Base-by-base conservation (phyloP, 2,113 vertebrate species). In the Phrynosoma blainvillii region DNA sequence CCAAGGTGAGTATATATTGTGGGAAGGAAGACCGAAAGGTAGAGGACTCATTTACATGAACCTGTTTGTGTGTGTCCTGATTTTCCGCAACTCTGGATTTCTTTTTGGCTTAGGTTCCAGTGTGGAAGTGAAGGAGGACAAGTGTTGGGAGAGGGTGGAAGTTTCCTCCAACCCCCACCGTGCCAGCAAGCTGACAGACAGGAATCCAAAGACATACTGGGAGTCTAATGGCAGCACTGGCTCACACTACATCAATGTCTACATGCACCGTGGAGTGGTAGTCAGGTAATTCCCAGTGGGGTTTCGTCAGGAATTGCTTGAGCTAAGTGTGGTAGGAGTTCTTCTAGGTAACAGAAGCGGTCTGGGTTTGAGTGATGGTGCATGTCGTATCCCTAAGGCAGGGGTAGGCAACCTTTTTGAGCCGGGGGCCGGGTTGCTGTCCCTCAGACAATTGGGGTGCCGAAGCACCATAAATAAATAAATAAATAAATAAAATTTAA, bases 61-160 rank as follows among this genome's bases (percentile, higher is more conserved):
- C 5, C 56, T 21, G 36, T 65, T 25, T 10, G 18, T 59, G 30
- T 54, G 42, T 0, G 56, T 4, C 36, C 2, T 2, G 7, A 65
- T 88, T 65, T 83, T 81, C 79, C 36, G n/a, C 30, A 47, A 0
- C 68, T 81, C 9, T 0, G 2, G 5, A 11, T 42, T 11, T 36
- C 0, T 0, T n/a, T 59, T 91, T 79, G 16, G 11, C 27, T 59
- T 88, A 94, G 94, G 90, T 84, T 94, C 89, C 91, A 65, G 97
- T 40, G 92, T 97, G 93, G 98, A 98, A 88, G 92, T 97, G 89
- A 98, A 97, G 95, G 98, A 98, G 91, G 98, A 99, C 82, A 99
- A 97, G 90, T 99, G 98, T 47, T 99, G 98, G 98, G 98, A 99
- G 96, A 99, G 98, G 95, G 95, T 99, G 84, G 98, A 99, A 90